Conservation (phyloP, 2,113 vertebrate species). For the Tor tambroides region DNA sequence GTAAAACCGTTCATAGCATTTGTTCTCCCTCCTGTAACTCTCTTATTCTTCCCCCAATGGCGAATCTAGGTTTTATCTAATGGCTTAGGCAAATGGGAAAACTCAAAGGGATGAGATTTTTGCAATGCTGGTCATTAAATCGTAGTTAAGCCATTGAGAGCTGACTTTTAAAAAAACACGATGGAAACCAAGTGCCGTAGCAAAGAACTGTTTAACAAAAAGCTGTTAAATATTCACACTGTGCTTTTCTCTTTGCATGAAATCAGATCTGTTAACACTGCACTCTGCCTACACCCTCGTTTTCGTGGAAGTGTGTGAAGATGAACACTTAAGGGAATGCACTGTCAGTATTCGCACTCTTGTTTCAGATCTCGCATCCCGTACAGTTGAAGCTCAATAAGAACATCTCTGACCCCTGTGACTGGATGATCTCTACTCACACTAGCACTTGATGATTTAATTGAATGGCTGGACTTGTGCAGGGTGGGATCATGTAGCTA, state of each 20-base stretch:
- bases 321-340: constrained; percentile 3
- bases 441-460: constrained; percentile 16
- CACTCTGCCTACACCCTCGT: background rate
- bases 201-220: background rate
- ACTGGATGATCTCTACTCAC: background rate
- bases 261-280: constrained; percentile 11
- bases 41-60: background rate
- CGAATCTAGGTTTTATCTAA: constrained; percentile 13
- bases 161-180: background rate
- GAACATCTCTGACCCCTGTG: background rate
- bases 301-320: background rate
- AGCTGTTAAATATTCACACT: constrained; percentile 29
- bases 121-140: constrained; percentile 9
- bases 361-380: background rate
- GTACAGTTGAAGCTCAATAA: constrained; percentile 16
- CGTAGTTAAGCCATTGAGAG: background rate
- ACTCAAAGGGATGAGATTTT: constrained; percentile 5
- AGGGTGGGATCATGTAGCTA: constrained; percentile 6
- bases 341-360: background rate
- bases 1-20: constrained; percentile 14
- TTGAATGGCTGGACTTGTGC: background rate
- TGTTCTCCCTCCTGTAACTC: constrained; percentile 1
- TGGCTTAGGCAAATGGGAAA: constrained; percentile 28
- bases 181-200: background rate
- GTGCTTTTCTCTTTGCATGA: background rate